Evolutionary conservation across 1,140 invertebrate genomes (phyloP), one percentile per base, ranked within the genome.

Genomic region (Sitodiplosis mosellana): DNA sequence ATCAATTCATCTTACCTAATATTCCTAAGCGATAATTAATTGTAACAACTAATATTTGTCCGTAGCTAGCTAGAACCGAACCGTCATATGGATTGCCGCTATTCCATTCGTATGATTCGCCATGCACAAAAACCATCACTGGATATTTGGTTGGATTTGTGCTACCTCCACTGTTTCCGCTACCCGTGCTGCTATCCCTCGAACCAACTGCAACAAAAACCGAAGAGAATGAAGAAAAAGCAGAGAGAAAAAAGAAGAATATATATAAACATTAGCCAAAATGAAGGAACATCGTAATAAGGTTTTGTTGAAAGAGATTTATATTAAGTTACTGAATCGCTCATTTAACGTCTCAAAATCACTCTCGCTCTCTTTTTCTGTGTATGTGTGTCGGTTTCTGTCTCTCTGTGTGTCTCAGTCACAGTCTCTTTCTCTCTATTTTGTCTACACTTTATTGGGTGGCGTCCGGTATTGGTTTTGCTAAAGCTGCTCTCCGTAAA

Each of bases 21-120:
- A 95, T 81, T 51, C 93, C 94, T 36, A 98, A 78, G 53, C 94
- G 77, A 72, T 95, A 99, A 76, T 98, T 99, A 60, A 98, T 80
- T 52, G 91, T 92, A 62, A 97, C 86, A 49, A 98, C 90, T 53
- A 98, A 85, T 54, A 96, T 80, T 55, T 87, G 80, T 20, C 91
- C 87, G 61, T 88, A 87, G 57, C 87, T 88, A 45, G 91, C 82
- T 49, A 97, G 71, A 14, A 95, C 84, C 47, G 82, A 85, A 48
- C 91, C 91, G 58, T 96, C 92, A 69, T 94, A 95, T 1, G 88
- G 81, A 72, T 95, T 95, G 33, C 91, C 91, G 33, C 87, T 90
- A 66, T 90, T 93, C 82, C 88, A 94, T 63, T 92, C 86, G 69
- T 91, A 95, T 55, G 87, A 93, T 66, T 95, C 91, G 1, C 92